These are phyloP conservation scores for Venturia canescens DNA, from an alignment of 1,140 invertebrate genomes.

Conservation along the genomic window DNA sequence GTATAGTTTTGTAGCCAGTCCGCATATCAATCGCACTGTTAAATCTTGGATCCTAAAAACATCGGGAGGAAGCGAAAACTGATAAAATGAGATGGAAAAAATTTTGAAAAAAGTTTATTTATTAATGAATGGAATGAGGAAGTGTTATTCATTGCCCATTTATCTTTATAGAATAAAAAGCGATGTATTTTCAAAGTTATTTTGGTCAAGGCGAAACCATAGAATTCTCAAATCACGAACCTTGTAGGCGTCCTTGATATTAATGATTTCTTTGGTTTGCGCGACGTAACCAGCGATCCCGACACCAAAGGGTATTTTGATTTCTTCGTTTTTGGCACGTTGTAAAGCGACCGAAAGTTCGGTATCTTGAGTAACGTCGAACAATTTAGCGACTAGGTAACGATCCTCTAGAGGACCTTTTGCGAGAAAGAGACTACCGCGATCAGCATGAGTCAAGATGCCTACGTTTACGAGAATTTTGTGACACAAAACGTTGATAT, in stretches of 20 bases:
- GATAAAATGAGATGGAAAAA: background rate
- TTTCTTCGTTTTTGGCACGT: conserved; percentile 85
- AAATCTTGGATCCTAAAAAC: conserved; percentile 86
- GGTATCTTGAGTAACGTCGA: conserved; percentile 93
- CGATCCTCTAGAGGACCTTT: conserved; percentile 85
- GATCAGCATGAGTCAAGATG: conserved; percentile 89
- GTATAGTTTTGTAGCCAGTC: conserved; percentile 94
- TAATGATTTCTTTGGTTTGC: conserved; percentile 90
- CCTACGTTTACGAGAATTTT: conserved; percentile 96
- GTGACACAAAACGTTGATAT: conserved; percentile 94
- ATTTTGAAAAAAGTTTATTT: too few relatives aligned
- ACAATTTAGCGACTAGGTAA: conserved; percentile 93
- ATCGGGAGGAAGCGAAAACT: conserved; percentile 26
- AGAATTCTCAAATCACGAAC: conserved; percentile 71
- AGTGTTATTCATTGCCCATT: too few relatives aligned
- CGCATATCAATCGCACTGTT: conserved; percentile 93
- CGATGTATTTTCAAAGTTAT: background rate
- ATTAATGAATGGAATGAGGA: too few relatives aligned
- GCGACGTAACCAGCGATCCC: conserved; percentile 94
- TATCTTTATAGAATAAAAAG: too few relatives aligned
- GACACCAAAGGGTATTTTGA: conserved; percentile 91
- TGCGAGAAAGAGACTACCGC: conserved; percentile 91
- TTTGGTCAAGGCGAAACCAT: too few relatives aligned
- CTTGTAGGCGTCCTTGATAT: conserved; percentile 94
- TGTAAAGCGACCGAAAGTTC: conserved; percentile 86